Conservation (phyloP, 2,888 invertebrate species). For the Aspidapion aeneum region DNA sequence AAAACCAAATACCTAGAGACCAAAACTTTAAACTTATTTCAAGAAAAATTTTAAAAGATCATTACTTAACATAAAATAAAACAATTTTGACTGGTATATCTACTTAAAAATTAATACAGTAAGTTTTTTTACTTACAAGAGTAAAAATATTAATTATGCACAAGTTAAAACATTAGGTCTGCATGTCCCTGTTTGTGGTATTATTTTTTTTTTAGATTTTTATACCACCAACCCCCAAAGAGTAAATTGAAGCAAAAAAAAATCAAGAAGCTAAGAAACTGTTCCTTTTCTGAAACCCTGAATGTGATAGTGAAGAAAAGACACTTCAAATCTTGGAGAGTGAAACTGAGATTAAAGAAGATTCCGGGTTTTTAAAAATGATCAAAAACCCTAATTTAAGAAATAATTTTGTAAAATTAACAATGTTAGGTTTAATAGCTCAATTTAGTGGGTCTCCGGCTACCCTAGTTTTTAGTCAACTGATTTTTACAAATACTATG, state of each 20-base stretch:
- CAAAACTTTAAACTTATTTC: too few species aligned
- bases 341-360: constrained; percentile 13
- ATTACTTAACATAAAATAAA: too few species aligned
- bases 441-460: constrained; percentile 44
- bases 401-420: constrained; percentile 34
- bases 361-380: constrained; percentile 29
- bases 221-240: constrained; percentile 40
- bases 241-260: constrained; percentile 35
- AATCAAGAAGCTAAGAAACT: constrained; percentile 33
- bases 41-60: too few species aligned
- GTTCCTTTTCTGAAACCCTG: constrained; percentile 35
- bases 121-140: too few species aligned
- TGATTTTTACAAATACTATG: constrained; percentile 36
- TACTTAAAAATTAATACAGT: too few species aligned
- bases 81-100: too few species aligned
- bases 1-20: too few species aligned
- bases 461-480: constrained; percentile 43
- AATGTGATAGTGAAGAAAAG: constrained; percentile 33
- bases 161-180: too few species aligned
- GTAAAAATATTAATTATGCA: too few species aligned
- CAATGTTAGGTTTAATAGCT: constrained; percentile 39
- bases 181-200: too few species aligned
- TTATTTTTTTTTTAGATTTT: constrained; percentile 39
- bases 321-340: constrained; percentile 26
- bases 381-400: constrained; percentile 27